Percentiles rank a stretch among this genome's conserved stretches.
These are phyloP conservation scores for Pseudorasbora parva DNA, from an alignment of 2,113 vertebrate genomes.

Conservation along the genomic window DNA sequence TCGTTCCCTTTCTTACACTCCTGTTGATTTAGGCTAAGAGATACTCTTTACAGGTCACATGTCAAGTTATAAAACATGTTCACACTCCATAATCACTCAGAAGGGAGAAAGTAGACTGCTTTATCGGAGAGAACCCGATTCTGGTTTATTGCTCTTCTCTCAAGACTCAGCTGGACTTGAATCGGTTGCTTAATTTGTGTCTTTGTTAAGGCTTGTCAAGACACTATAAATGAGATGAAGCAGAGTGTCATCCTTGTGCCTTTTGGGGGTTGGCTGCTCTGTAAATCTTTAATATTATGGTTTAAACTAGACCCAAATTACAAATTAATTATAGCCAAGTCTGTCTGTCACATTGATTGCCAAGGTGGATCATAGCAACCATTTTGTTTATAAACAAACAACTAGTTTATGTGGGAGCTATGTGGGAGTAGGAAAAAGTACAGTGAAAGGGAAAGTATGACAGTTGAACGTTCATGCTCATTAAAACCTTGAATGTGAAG, in stretches of 20 bases:
- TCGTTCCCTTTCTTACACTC: neutral
- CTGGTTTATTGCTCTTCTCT: constrained; percentile 8
- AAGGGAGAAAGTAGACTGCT: neutral
- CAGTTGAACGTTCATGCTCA: neutral
- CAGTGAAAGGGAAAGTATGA: constrained; percentile 27
- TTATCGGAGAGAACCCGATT: neutral
- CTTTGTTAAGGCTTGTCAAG: constrained; percentile 40
- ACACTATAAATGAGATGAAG: neutral
- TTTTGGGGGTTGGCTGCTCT: constrained; percentile 14
- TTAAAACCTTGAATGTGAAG: constrained; percentile 15
- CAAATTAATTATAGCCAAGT: constrained; percentile 20
- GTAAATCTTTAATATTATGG: constrained; percentile 37
- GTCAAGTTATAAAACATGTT: constrained; percentile 32
- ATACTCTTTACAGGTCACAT: neutral
- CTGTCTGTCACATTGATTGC: neutral
- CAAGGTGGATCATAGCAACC: constrained; percentile 41
- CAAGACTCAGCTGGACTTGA: constrained; percentile 12
- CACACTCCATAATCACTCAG: constrained; percentile 23
- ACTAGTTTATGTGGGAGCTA: constrained; percentile 11
- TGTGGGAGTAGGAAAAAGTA: constrained; percentile 17
- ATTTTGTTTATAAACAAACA: constrained; percentile 33
- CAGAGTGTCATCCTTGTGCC: constrained; percentile 1
- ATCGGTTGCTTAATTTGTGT: constrained; percentile 10
- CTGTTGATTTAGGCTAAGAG: constrained; percentile 19
- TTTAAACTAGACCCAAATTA: constrained; percentile 27